These are phyloP conservation scores for Eretmochelys imbricata DNA, from an alignment of 2,113 vertebrate species.

Conservation along the genomic window DNA sequence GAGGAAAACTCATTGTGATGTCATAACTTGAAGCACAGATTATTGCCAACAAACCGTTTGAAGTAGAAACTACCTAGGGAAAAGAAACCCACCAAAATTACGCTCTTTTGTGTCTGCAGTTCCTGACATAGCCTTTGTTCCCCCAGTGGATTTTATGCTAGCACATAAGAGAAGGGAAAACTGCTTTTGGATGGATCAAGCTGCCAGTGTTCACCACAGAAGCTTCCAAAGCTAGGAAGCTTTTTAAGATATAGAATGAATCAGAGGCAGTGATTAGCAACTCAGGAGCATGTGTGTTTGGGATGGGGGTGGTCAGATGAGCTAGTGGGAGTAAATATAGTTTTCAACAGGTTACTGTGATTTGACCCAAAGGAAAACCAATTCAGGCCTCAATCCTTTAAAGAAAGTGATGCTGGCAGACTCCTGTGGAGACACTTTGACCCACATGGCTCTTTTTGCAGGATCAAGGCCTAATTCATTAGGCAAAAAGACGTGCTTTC, in stretches of 20 bases:
- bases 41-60: conserved; percentile 19
- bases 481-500: conserved; percentile 3
- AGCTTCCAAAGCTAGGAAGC: background rate
- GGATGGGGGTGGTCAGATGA: background rate
- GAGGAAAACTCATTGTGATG: background rate
- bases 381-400: background rate
- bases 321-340: background rate
- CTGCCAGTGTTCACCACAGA: background rate
- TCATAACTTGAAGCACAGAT: conserved; percentile 11
- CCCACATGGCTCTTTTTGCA: background rate
- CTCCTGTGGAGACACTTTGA: background rate
- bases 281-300: background rate
- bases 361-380: conserved; percentile 1
- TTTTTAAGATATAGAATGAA: background rate
- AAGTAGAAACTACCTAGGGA: background rate
- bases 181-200: conserved; percentile 1
- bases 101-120: conserved; percentile 1
- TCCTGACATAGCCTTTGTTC: background rate
- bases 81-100: background rate
- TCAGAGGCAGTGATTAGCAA: background rate
- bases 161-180: background rate
- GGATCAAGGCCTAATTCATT: background rate
- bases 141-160: background rate
- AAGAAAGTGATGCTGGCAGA: background rate
- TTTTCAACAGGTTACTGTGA: background rate